phyloP scores from a whole-genome alignment of 2,888 invertebrate genomes.

The Punctoribates punctum region DNA sequence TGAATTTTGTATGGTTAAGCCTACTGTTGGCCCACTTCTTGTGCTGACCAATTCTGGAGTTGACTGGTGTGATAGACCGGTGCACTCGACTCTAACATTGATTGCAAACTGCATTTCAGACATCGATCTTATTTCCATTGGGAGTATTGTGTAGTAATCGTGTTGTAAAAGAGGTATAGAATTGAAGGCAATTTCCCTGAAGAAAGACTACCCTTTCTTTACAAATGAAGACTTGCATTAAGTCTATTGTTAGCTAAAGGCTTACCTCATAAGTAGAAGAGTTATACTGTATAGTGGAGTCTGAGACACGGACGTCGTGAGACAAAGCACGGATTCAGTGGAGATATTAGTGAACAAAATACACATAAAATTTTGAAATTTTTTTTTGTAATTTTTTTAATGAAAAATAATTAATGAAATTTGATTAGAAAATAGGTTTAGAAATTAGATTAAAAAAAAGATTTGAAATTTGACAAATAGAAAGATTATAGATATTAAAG shows the following conservation, averaged over 20 bases:
- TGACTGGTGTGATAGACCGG: constrained; percentile 13
- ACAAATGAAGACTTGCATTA: constrained; percentile 8
- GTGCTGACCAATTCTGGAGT: constrained; percentile 7
- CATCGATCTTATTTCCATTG: constrained; percentile 20
- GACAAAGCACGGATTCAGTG: no score
- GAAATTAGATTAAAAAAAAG: no score
- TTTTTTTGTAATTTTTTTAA: no score
- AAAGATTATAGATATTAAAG: no score
- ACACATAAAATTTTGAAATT: no score
- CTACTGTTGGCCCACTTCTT: constrained; percentile 26
- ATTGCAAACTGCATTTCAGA: constrained; percentile 22
- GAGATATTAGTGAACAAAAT: no score
- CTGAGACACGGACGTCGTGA: no score
- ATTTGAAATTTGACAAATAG: no score
- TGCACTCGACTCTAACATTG: constrained; percentile 25
- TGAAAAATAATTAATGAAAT: no score
- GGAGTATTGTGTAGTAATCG: constrained; percentile 28
- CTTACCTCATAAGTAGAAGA: background rate
- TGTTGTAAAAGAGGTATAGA: constrained; percentile 2
- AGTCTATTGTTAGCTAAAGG: constrained; percentile 12
- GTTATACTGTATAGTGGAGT: no score
- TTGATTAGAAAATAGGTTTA: no score
- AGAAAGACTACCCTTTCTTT: constrained; percentile 10
- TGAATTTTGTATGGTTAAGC: constrained; percentile 18
- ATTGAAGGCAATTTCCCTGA: constrained; percentile 1